Percentiles rank a stretch among this genome's conserved stretches.
Conservation (phyloP, 2,113 vertebrate genomes). For the Anthoscopus minutus region DNA sequence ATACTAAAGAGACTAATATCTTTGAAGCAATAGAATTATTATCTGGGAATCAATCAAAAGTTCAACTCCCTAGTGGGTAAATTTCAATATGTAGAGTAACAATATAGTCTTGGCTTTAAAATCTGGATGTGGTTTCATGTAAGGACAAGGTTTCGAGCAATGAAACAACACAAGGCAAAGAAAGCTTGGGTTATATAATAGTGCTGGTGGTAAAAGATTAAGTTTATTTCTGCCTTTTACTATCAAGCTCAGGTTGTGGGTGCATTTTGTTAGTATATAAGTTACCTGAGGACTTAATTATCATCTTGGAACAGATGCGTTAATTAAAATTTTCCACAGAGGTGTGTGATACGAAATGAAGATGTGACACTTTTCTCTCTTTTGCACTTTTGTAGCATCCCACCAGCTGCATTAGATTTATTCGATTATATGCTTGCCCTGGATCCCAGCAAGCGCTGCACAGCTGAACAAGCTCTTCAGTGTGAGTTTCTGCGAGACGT, state of each 20-base stretch:
- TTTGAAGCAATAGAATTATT: background rate
- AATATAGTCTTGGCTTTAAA: background rate
- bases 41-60: background rate
- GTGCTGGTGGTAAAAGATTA: background rate
- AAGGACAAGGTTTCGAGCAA: background rate
- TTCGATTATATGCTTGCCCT: conserved; percentile 98
- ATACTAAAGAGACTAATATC: background rate
- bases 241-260: background rate
- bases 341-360: background rate
- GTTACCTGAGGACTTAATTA: background rate
- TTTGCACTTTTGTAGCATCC: conserved; percentile 75
- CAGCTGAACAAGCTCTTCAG: conserved; percentile 90
- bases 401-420: conserved; percentile 87
- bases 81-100: background rate
- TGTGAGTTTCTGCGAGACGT: conserved; percentile 95
- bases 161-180: background rate
- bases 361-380: background rate
- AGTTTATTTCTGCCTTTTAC: background rate
- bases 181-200: background rate
- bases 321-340: background rate
- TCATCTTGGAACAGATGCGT: background rate
- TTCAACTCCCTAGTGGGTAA: background rate
- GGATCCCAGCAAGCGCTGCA: conserved; percentile 95
- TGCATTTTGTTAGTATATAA: background rate
- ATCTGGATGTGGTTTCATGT: background rate